Base-by-base conservation (phyloP, 2,888 invertebrate genomes). In the Callyntrura guangdongensis region DNA sequence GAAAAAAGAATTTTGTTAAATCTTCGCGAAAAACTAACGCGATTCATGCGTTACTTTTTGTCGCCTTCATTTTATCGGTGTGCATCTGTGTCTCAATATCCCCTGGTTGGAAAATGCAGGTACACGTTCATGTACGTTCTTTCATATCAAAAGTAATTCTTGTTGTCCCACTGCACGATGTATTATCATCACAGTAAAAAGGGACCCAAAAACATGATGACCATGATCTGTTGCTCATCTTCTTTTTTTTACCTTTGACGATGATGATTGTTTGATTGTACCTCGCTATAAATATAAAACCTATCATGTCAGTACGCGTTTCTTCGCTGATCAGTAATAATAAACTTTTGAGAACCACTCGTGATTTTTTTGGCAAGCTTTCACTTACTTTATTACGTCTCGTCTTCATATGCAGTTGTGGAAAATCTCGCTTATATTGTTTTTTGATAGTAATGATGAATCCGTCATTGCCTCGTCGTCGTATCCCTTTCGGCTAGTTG, bases 321-420 rank as follows among this genome's bases (percentile, higher is more conserved):
- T 59, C n/a, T 59, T 59, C 22, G 22, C 25, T 6, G 72, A 85
- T 74, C 72, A 74, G 85, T 53, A 84, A 69, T 53, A 81, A 81
- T 69, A 74, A 45, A 25, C 47, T 86, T 77, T 74, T 87, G 56
- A 81, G 64, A 87, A 72, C 74, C 27, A 88, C 59, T 88, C 88
- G 47, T 82, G 88, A 88, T 88, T 72, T 89, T 83, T 88, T 72
- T 82, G 61, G 59, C 89, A 84, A 89, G 85, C 89, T 89, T 89
- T 89, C 89, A 85, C 89, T 89, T 79, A 77, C 77, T 89, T 88
- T 84, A 89, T 83, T 89, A 83, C 83, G 47, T 45, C 59, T 25
- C 64, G 64, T 27, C 45, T 27, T 64, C 64, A 61, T 1, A 36
- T 36, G 20, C 14, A 27, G 72, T 74, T 74, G 53, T 56, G 56